A percentile compares a stretch with the other conserved stretches of the same genome.
phyloP scores from a whole-genome alignment of 2,888 invertebrate genomes.

The Seira ritae region DNA sequence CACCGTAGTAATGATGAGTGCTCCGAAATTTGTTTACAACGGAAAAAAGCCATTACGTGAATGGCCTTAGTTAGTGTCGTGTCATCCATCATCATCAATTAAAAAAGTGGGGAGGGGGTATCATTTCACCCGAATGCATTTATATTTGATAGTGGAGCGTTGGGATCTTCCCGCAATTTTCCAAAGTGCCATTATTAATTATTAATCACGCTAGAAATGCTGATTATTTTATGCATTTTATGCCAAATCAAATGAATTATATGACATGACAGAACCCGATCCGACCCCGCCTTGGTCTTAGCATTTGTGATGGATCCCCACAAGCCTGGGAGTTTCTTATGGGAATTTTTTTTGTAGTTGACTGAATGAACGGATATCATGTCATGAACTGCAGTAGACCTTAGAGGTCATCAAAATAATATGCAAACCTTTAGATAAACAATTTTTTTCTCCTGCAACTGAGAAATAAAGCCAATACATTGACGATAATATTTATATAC shows the following conservation, averaged over 20 bases:
- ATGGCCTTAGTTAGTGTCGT: background rate
- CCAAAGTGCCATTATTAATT: no score
- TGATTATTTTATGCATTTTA: no score
- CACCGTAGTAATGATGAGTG: background rate
- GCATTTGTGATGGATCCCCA: background rate
- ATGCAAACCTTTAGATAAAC: constrained; percentile 56
- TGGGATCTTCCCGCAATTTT: no score
- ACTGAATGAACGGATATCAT: constrained; percentile 26
- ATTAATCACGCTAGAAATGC: no score
- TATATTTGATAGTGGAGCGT: no score
- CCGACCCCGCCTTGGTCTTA: constrained; percentile 8
- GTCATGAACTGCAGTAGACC: constrained; percentile 61
- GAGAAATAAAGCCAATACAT: constrained; percentile 31
- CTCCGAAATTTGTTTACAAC: background rate
- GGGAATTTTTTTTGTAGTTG: constrained; percentile 46
- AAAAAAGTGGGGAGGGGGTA: no score
- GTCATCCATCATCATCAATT: no score
- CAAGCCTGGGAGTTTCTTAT: constrained; percentile 48
- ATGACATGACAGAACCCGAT: no score
- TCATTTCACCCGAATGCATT: no score
- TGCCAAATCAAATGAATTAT: no score
- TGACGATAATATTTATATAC: background rate
- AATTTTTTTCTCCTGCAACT: constrained; percentile 28
- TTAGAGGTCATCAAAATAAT: constrained; percentile 57
- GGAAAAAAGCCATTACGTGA: background rate